A percentile compares a stretch with the other conserved stretches of the same genome.
Evolutionary conservation across 2,797 vertebrate species (phyloP).

Genomic region (Orientallactaga sibirica): DNA sequence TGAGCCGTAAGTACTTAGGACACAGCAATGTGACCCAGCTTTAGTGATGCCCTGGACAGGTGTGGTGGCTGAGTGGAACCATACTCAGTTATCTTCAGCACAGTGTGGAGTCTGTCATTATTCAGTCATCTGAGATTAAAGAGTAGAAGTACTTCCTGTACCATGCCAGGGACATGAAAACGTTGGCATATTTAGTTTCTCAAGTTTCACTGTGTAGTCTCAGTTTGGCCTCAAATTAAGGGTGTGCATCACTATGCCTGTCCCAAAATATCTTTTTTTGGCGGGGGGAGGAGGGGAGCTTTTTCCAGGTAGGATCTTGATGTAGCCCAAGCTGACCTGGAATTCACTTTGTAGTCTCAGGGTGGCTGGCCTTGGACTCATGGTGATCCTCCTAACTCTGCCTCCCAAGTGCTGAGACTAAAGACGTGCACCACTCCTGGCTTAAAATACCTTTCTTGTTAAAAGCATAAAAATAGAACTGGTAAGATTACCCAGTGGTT

Average conservation of each 20-base stretch:
- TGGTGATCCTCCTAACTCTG: too few relatives aligned
- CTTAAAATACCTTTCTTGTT: too few relatives aligned
- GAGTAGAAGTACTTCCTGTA: not conserved
- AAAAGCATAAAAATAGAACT: too few relatives aligned
- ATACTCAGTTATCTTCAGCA: not conserved
- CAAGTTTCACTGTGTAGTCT: not conserved
- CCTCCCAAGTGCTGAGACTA: too few relatives aligned
- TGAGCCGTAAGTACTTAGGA: not conserved
- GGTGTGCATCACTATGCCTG: too few relatives aligned
- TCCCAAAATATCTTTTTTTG: too few relatives aligned
- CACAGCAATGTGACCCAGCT: not conserved
- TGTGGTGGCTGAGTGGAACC: not conserved
- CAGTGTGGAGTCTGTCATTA: slow-evolving; percentile 1
- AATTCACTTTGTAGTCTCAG: too few relatives aligned
- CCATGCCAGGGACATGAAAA: not conserved
- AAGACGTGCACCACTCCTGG: too few relatives aligned
- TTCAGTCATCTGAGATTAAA: slow-evolving; percentile 10
- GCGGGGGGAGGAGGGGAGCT: not conserved
- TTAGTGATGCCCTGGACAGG: not conserved
- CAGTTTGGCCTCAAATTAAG: too few relatives aligned
- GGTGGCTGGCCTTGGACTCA: too few relatives aligned
- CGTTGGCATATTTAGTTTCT: slow-evolving; percentile 26
- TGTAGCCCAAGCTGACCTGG: too few relatives aligned
- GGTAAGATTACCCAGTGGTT: too few relatives aligned
- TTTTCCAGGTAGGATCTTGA: not conserved